A percentile compares a stretch with the other conserved stretches of the same genome.
These are phyloP conservation scores for Hirtodrosophila alboralis DNA, from an alignment of 2,888 invertebrate species.

Conservation along the genomic window DNA sequence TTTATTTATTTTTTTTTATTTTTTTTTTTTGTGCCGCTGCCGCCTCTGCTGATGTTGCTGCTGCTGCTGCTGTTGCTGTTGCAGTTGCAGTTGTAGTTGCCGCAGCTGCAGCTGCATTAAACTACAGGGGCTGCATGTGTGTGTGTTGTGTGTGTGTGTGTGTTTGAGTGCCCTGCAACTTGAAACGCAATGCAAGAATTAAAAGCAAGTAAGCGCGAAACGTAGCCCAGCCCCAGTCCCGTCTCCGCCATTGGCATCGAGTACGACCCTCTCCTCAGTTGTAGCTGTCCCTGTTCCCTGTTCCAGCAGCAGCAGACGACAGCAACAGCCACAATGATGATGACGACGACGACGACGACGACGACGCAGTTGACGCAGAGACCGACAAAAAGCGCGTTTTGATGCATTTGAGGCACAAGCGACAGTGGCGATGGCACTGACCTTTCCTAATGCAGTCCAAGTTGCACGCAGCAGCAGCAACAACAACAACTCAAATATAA, in stretches of 20 bases:
- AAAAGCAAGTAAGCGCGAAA: constrained; percentile 77
- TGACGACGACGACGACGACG: constrained; percentile 36
- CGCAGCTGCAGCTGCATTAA: constrained; percentile 77
- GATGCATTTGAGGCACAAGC: constrained; percentile 77
- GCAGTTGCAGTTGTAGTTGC: constrained; percentile 40
- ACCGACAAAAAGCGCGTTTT: constrained; percentile 77
- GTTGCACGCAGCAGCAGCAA: constrained; percentile 58
- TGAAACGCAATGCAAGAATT: constrained; percentile 79
- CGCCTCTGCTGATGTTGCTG: constrained; percentile 21
- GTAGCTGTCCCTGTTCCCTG: constrained; percentile 49
- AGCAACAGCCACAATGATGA: constrained; percentile 35
- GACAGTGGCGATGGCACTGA: constrained; percentile 69
- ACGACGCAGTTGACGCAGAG: constrained; percentile 42
- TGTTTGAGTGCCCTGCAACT: constrained; percentile 76
- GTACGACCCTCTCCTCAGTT: constrained; percentile 23
- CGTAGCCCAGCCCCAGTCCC: constrained; percentile 40
- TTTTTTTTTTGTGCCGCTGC: constrained; percentile 43
- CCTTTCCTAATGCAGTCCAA: constrained; percentile 77
- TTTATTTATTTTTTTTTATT: too few relatives aligned
- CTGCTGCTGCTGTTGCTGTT: constrained; percentile 13
- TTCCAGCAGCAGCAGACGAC: constrained; percentile 20
- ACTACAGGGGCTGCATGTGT: constrained; percentile 51
- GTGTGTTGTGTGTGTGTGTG: constrained; percentile 33
- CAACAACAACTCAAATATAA: constrained; percentile 29
- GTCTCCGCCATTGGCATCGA: not conserved